Conservation (phyloP, 1,140 invertebrate species). For the Drosophila pseudoobscura region DNA sequence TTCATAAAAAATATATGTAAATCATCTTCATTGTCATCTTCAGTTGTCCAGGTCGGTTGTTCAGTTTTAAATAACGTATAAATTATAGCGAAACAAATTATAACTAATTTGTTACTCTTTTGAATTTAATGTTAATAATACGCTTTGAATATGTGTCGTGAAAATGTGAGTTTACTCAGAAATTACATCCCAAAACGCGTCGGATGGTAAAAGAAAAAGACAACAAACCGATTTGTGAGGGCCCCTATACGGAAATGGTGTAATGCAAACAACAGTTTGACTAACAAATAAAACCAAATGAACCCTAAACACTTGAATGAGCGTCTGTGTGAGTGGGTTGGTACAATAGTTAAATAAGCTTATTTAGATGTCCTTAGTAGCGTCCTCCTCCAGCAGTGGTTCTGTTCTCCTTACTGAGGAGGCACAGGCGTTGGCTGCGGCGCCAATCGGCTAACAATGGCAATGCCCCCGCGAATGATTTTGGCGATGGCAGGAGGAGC, state of each 20-base stretch:
- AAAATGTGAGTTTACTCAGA: background rate
- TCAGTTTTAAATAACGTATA: constrained; percentile 26
- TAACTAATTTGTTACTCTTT: constrained; percentile 29
- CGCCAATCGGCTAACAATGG: constrained; percentile 87
- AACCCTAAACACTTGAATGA: constrained; percentile 26
- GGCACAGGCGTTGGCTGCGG: constrained; percentile 84
- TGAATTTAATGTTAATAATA: constrained; percentile 61
- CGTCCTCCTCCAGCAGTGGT: constrained; percentile 9
- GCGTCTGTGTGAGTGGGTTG: constrained; percentile 5
- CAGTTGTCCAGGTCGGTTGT: constrained; percentile 23
- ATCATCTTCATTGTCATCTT: constrained; percentile 32
- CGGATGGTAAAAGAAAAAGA: background rate
- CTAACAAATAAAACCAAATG: constrained; percentile 36
- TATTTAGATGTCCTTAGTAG: constrained; percentile 49
- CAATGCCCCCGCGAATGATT: constrained; percentile 84
- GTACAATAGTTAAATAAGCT: constrained; percentile 26
- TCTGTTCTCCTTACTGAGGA: constrained; percentile 31
- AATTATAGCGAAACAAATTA: constrained; percentile 21
- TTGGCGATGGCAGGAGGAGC: constrained; percentile 86
- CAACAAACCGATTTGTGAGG: background rate
- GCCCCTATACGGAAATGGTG: constrained; percentile 1
- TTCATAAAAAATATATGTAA: constrained; percentile 58
- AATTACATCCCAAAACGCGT: constrained; percentile 25
- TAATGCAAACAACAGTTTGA: constrained; percentile 12
- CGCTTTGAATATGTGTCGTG: constrained; percentile 1